These are phyloP conservation scores for Tinea trinotella DNA, from an alignment of 2,888 invertebrate species.

Conservation along the genomic window DNA sequence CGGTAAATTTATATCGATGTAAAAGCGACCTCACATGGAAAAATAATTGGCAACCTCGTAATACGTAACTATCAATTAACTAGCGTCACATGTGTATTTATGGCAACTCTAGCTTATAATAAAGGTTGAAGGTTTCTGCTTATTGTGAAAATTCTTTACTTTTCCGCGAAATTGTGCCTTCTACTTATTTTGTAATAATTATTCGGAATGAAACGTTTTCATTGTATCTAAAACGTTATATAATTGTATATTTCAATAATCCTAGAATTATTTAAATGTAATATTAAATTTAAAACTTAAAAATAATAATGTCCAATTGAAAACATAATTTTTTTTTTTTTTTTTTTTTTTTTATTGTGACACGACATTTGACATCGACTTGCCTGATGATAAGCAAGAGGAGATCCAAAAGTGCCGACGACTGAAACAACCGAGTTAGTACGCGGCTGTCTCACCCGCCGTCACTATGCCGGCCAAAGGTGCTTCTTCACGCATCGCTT, in stretches of 20 bases:
- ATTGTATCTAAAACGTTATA: not conserved
- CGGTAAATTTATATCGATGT: not conserved
- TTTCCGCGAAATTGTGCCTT: not conserved
- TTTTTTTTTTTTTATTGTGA: not conserved
- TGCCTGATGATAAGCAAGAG: too few relatives aligned
- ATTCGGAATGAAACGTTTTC: not conserved
- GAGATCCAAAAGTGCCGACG: too few relatives aligned
- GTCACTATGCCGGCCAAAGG: too few relatives aligned
- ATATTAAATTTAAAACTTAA: too few relatives aligned
- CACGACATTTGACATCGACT: too few relatives aligned
- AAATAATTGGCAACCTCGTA: constrained; percentile 7
- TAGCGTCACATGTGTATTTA: not conserved
- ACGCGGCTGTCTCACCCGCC: too few relatives aligned
- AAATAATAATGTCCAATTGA: too few relatives aligned
- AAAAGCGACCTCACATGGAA: not conserved
- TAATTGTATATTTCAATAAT: too few relatives aligned
- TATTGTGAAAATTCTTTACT: not conserved
- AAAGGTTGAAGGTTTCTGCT: not conserved
- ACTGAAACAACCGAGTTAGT: too few relatives aligned
- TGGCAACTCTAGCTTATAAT: not conserved
- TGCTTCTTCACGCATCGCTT: too few relatives aligned
- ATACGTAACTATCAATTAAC: constrained; percentile 4
- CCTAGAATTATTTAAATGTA: too few relatives aligned
- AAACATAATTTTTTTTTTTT: too few relatives aligned
- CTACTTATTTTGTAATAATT: not conserved